Evolutionary conservation across 1,140 invertebrate genomes (phyloP), one percentile per base, ranked within the genome.

Genomic region (Diplogasteroides magnus): DNA sequence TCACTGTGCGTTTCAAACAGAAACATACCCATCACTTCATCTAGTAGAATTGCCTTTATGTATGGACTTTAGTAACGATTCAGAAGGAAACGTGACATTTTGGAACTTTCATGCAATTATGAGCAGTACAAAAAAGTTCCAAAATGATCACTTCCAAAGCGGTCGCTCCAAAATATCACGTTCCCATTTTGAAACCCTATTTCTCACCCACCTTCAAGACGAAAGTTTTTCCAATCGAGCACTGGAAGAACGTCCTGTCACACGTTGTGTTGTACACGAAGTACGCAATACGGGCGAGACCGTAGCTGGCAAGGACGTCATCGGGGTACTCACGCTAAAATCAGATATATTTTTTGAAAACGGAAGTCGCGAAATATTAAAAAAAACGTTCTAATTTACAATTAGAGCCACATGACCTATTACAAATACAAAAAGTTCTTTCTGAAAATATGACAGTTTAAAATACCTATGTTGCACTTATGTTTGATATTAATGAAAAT

Each of bases 191-290:
- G 6, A 48, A 19, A 48, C 37, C 6, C n/a, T n/a, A n/a, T n/a
- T n/a, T 11, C 6, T 48, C 37, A 19, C 37, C 6, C 19, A 48
- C 37, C 11, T 29, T 61, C 1, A 76, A 48, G 23, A 68, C 14
- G 60, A 75, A 76, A 0, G 74, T 76, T 61, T 68, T 61, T 13
- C 74, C 74, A 32, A 75, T 76, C 15, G 74, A 75, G 57, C 74
- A 76, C 69, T 76, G 72, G 74, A 67, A 76, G 69, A 76, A 76
- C 23, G 63, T 48, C 23, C 68, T 27, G 27, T 68, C 72, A 61
- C 74, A 76, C 31, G 64, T 74, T 25, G 69, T 76, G 58, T 76
- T 76, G 56, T 61, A 75, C 13, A 76, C 65, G 31, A 76, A 76
- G 61, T 76, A 76, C 27, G 76, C 74, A 2, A 76, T 28, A 56